Evolutionary conservation across 2,888 invertebrate species (phyloP), one percentile per base, ranked within the genome.

Genomic region (Habroteleia sp.): DNA sequence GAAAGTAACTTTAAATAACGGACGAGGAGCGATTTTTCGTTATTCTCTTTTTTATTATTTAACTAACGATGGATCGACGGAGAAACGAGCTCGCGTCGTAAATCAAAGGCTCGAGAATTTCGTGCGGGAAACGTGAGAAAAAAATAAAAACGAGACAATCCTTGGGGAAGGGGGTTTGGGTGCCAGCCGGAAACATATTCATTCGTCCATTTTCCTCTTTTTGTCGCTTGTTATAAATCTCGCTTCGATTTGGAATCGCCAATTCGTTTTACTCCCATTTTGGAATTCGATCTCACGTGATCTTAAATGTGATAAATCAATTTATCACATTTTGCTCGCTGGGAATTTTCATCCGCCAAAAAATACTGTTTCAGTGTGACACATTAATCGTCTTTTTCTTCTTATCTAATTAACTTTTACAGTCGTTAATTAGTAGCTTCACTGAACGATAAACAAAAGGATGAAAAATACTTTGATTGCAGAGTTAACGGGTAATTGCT

Each of bases 1-100:
- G 85, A 86, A 85, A 85, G 82, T 83, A 82, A 85, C 85, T 85
- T 81, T 82, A 83, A 85, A 85, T 84, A 85, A 86, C 83, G 84
- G 82, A 83, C 83, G 80, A 73, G 65, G 65, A 65, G 27, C 56
- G 65, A 68, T 75, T 72, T 69, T 74, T 77, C 56, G 72, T 77
- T 79, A 66, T 76, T 68, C 73, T 74, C 68, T 78, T 79, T 79
- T 75, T 77, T 75, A 71, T 74, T 78, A 74, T 72, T 76, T 68
- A 68, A 68, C 73, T 72, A 75, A 58, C 72, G 77, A 77, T 54
- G 78, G 69, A 77, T 78, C 76, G 76, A 72, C 68, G 72, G 69
- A 66, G 77, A 77, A 79, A 77, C 69, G 74, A 76, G 76, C 76
- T 68, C 76, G 56, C 60, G 58, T 78, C 78, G 78, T 78, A 80